Evolutionary conservation across 2,888 invertebrate genomes (phyloP), one percentile per base, ranked within the genome.

Genomic region (Brachyopa scutellaris): DNA sequence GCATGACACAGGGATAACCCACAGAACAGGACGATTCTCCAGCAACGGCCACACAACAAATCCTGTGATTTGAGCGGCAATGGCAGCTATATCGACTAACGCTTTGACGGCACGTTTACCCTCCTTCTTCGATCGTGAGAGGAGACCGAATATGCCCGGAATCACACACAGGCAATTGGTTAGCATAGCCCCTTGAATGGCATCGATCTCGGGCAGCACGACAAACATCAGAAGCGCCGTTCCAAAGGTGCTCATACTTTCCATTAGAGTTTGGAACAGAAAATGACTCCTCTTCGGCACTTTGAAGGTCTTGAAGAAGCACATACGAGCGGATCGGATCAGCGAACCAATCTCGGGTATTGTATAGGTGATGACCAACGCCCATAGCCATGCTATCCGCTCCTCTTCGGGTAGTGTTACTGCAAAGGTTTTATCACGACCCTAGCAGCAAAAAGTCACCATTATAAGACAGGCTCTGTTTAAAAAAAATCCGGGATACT

Each of bases 111-210:
- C 95, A 55, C 95, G 92, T 86, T 95, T 94, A 1, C 95, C 94
- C 87, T 97, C 97, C 88, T 95, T 95, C 62, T 94, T 94, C 88
- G 94, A 96, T 64, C 97, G 93, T 2, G 97, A 97, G 2, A 97
- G 91, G 70, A 97, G 91, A 31, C 96, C 95, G 90, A 93, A 88
- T 85, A 93, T 84, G 26, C 91, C 90, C 1, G 99, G 99, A 40
- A 98, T 92, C 86, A 99, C 95, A 89, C 98, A 98, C 64, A 99
- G 93, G 87, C 98, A 98, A 90, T 98, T 98, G 21, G 98, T 98
- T 85, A 99, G 92, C 97, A 98, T 98, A 33, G 97, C 97, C 40
- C 97, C 98, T 90, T 97, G 97, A 66, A 98, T 95, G 3, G 97
- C 97, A 90, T 99, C 98, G 85, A 99, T 90, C 88, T 97, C 95